Base-by-base conservation (phyloP, 1,140 invertebrate species). In the Lanistes nyassanus region DNA sequence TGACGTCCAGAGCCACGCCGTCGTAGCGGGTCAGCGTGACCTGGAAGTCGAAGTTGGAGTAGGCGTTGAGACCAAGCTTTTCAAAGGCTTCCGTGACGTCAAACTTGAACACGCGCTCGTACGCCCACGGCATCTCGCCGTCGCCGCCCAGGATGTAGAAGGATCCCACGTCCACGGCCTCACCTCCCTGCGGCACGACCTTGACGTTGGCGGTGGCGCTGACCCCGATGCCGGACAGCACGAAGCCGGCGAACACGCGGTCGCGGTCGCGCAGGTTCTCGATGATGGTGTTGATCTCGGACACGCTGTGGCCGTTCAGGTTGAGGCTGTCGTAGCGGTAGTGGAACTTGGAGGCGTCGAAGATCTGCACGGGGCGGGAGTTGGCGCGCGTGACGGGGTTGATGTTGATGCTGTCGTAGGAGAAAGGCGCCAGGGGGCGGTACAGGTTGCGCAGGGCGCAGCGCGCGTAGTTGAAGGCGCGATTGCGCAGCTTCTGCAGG, bases 81-180 rank as follows among this genome's bases (percentile, higher is more conserved):
- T 66, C 23, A 29, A 69, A n/a, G 23, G 62, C 55, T 4, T 75
- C 69, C 26, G 79, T 75, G 31, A 80, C 65, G 53, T 80, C 79
- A 36, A 65, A 74, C 36, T 74, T 74, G 62, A 70, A 76, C 9
- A 71, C 60, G 31, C 74, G 68, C 26, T 76, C 77, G 55, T 73
- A 80, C 16, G 65, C 70, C 76, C 77, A 78, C 1, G 79, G 76
- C 79, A 78, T 80, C 65, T 80, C 79, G 6, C 37, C 39, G 36
- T 75, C 68, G 5, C 79, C 79, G 19, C 79, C 79, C 23, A 80
- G 73, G 7, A 77, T 23, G 56, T 68, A 51, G 56, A 80, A 76
- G 5, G 31, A 29, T 4, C 79, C 79, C 31, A 65, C 78, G 31
- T 47, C 34, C 13, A 69, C 65, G 26, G 42, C 34, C 4, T 76